Base-by-base conservation (phyloP, 2,797 vertebrate species). In the Lerista edwardsae region DNA sequence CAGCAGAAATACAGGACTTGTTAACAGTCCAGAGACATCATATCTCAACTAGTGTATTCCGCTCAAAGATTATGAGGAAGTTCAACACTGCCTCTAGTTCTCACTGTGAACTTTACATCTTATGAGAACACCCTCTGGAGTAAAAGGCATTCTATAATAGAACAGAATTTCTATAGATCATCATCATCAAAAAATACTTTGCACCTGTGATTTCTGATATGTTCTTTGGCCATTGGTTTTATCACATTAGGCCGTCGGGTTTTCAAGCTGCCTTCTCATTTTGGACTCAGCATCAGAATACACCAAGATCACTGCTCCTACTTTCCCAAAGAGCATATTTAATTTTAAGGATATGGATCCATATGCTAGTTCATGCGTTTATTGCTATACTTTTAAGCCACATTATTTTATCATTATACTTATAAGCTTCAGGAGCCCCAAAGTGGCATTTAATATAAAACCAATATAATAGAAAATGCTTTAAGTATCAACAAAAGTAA, bases 81-180 rank as follows among this genome's bases (percentile, higher is more conserved):
- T 75, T 86, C 79, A 77, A 75, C 62, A 39, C 23, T 74, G 51
- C 77, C 15, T 80, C 79, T 51, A 64, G 90, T 91, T 90, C 85
- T 84, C 80, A 34, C 67, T 82, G 71, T 71, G 86, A 21, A 87
- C 87, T 91, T 93, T 89, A 85, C 67, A 25, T 86, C 36, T 89
- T 84, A 57, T 2, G 14, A 69, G 36, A 71, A 91, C 65, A 76
- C 27, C 62, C 84, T 77, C 80, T 75, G 85, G 73, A 44, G 89
- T 84, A 79, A 80, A 79, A 84, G 83, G 88, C 86, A 75, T 44
- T 85, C 72, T 91, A 69, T 78, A n/a, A n/a, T n/a, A n/a, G n/a
- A n/a, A n/a, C n/a, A n/a, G n/a, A n/a, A n/a, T n/a, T n/a, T n/a
- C n/a, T n/a, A n/a, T n/a, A n/a, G n/a, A n/a, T 75, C 3, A 72